phyloP scores from a whole-genome alignment of 2,888 invertebrate species.

The Dichetophora obliterata region DNA sequence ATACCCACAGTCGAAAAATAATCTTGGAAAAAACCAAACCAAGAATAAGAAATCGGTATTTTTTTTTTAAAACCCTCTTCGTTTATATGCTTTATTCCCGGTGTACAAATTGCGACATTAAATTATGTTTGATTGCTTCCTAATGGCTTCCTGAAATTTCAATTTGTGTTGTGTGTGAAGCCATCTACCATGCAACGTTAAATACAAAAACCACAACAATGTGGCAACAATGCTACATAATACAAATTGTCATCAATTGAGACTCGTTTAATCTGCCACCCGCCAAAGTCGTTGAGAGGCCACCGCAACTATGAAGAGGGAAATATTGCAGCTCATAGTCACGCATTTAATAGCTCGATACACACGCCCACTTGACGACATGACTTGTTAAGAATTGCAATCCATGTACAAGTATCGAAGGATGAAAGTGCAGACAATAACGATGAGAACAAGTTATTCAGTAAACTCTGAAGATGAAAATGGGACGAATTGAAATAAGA shows the following conservation, averaged over 20 bases:
- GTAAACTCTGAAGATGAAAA: neutral
- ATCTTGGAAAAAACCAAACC: too few relatives aligned
- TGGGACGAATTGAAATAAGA: neutral
- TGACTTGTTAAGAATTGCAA: neutral
- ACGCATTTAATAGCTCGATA: neutral
- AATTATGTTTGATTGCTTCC: constrained; percentile 35
- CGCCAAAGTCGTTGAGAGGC: constrained; percentile 15
- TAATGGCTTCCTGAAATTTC: constrained; percentile 38
- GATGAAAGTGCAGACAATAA: neutral
- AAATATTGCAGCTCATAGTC: neutral
- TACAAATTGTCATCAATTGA: constrained; percentile 62
- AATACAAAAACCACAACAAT: constrained; percentile 15
- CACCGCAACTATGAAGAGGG: neutral
- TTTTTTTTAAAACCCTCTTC: neutral
- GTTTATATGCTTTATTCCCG: neutral
- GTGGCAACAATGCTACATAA: constrained; percentile 33
- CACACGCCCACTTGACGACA: constrained; percentile 19
- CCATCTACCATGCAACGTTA: constrained; percentile 14
- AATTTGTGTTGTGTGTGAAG: constrained; percentile 27
- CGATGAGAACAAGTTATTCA: constrained; percentile 4
- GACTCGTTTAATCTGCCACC: constrained; percentile 57
- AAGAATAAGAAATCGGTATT: too few relatives aligned
- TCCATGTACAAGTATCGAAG: neutral
- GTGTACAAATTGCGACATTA: constrained; percentile 17
- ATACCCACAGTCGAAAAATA: too few relatives aligned